Percentiles rank a stretch among this genome's conserved stretches.
phyloP scores from a whole-genome alignment of 2,797 vertebrate species.

The Sebastes ruberrimus region DNA sequence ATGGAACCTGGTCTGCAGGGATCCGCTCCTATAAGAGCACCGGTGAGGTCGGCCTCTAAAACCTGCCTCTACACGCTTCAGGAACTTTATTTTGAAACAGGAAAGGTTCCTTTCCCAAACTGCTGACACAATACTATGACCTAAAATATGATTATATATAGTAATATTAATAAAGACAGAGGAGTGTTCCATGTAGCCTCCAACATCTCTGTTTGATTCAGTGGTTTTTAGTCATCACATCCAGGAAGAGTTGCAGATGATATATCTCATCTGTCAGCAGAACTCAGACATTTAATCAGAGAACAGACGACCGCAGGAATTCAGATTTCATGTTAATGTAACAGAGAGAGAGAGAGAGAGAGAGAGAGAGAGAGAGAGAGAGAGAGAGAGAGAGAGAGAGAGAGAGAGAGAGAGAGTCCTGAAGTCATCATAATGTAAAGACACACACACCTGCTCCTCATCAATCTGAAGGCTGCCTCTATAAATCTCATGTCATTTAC shows the following conservation, averaged over 20 bases:
- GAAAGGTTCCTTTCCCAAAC: neutral
- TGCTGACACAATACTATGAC: neutral
- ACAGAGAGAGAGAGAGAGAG: neutral
- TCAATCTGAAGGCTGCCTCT: constrained; percentile 44
- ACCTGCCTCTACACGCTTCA: no score
- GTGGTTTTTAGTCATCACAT: constrained; percentile 31
- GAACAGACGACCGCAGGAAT: neutral
- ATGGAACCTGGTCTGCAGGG: no score
- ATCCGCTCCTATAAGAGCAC: no score
- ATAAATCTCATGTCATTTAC: constrained; percentile 58
- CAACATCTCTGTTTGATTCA: constrained; percentile 26
- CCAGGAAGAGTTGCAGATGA: constrained; percentile 21
- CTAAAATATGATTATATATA: neutral
- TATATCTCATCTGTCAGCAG: constrained; percentile 50
- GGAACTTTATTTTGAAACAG: neutral
- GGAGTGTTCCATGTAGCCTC: neutral
- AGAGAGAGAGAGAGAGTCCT: neutral
- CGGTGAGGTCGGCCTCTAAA: no score
- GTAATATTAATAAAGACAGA: no score
- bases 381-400: neutral
- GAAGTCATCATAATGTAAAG: constrained; percentile 5
- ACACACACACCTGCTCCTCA: constrained; percentile 45
- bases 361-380: neutral
- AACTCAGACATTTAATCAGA: constrained; percentile 43
- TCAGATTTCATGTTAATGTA: constrained; percentile 19